Percentiles rank a stretch among this genome's conserved stretches.
phyloP scores from a whole-genome alignment of 2,888 invertebrate species.

The Oxycera nigricornis region DNA sequence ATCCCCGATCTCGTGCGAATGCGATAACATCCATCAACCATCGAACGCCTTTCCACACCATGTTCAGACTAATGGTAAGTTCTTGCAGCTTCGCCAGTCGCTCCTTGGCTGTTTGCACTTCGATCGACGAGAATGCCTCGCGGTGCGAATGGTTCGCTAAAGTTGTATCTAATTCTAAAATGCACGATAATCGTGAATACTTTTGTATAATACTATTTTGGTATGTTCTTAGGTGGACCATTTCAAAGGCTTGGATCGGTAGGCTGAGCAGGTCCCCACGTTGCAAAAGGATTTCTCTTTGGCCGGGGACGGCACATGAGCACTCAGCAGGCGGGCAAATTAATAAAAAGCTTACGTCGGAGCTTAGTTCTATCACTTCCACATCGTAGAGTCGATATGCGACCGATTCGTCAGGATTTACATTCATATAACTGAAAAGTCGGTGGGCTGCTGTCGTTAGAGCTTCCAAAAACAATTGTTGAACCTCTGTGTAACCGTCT shows the following conservation, averaged over 20 bases:
- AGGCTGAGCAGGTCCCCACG: constrained; percentile 86
- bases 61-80: constrained; percentile 83
- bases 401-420: constrained; percentile 72
- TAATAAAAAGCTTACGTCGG: constrained; percentile 89
- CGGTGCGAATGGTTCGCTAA: constrained; percentile 91
- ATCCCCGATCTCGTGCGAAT: constrained; percentile 83
- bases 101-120: constrained; percentile 85
- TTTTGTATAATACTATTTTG: constrained; percentile 88
- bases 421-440: constrained; percentile 82
- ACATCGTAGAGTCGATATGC: constrained; percentile 87
- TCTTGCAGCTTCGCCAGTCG: constrained; percentile 82
- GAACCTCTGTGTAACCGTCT: constrained; percentile 73
- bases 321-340: constrained; percentile 91
- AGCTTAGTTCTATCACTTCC: constrained; percentile 91
- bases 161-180: constrained; percentile 89
- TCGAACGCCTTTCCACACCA: constrained; percentile 90
- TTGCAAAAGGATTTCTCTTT: constrained; percentile 83
- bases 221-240: constrained; percentile 95
- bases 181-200: constrained; percentile 91
- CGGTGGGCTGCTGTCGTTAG: constrained; percentile 77
- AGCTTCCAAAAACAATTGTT: constrained; percentile 80
- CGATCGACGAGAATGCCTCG: constrained; percentile 92
- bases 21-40: constrained; percentile 97
- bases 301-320: constrained; percentile 89
- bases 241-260: constrained; percentile 92